phyloP scores from a whole-genome alignment of 1,140 invertebrate species.

The Telenomus remus region DNA sequence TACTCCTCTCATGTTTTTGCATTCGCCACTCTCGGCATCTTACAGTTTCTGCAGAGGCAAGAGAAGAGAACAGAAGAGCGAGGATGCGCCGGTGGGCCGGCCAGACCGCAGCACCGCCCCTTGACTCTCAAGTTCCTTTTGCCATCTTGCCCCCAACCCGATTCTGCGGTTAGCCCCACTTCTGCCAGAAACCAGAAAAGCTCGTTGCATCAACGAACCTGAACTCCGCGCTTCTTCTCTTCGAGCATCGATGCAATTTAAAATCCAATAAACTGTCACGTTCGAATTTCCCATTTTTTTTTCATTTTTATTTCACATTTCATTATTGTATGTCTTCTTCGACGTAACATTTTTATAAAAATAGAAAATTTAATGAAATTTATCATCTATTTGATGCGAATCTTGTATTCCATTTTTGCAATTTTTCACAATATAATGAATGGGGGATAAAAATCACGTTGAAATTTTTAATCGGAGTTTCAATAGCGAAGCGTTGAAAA shows the following conservation, averaged over 20 bases:
- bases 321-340: too few species aligned
- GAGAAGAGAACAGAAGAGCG: conserved; percentile 60
- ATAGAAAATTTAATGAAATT: too few species aligned
- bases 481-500: too few species aligned
- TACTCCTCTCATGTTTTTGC: conserved; percentile 57
- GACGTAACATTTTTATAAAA: too few species aligned
- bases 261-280: background rate
- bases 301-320: too few species aligned
- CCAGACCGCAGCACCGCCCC: conserved; percentile 71
- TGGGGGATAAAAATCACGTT: too few species aligned
- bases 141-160: conserved; percentile 70
- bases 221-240: conserved; percentile 46
- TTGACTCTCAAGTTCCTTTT: conserved; percentile 71
- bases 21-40: conserved; percentile 48
- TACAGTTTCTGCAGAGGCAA: conserved; percentile 36
- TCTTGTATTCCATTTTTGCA: too few species aligned
- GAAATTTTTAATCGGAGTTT: too few species aligned
- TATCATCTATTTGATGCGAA: too few species aligned
- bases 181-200: conserved; percentile 68
- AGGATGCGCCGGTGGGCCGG: conserved; percentile 71
- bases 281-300: too few species aligned
- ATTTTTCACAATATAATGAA: too few species aligned
- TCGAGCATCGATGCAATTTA: conserved; percentile 36
- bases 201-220: conserved; percentile 61
- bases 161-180: conserved; percentile 72